Conservation (phyloP, 64 coral and sea anemone species). For the Anthopleura sola region DNA sequence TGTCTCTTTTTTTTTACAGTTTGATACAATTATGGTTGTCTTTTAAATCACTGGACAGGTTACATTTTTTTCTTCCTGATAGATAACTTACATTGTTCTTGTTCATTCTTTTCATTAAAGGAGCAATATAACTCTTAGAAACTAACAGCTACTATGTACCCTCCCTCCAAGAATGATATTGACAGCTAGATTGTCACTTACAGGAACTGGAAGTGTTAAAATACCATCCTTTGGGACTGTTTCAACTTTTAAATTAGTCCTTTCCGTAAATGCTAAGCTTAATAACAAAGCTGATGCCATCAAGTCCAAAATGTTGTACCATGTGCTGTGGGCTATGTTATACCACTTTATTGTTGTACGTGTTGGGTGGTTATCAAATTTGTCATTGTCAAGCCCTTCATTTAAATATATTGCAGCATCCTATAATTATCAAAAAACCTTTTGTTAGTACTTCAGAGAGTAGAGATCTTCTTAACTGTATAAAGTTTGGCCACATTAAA, state of each 20-base stretch:
- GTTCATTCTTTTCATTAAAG: too few relatives aligned
- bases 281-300: constrained; percentile 65
- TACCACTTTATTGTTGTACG: constrained; percentile 68
- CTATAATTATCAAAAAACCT: not conserved
- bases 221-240: not conserved
- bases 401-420: constrained; percentile 88
- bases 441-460: too few relatives aligned
- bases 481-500: not conserved
- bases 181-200: constrained; percentile 29
- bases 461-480: too few relatives aligned
- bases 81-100: too few relatives aligned
- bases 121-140: too few relatives aligned
- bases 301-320: constrained; percentile 80
- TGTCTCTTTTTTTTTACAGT: too few relatives aligned
- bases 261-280: constrained; percentile 63
- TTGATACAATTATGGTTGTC: too few relatives aligned
- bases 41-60: too few relatives aligned
- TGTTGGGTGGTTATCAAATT: constrained; percentile 83
- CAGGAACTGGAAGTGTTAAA: constrained; percentile 41
- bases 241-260: constrained; percentile 44
- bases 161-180: too few relatives aligned
- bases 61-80: too few relatives aligned
- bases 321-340: constrained; percentile 61
- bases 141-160: too few relatives aligned
- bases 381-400: constrained; percentile 92